Percentiles rank a stretch among this genome's conserved stretches.
phyloP scores from a whole-genome alignment of 1,140 invertebrate genomes.

The Tetragonula clypearis region DNA sequence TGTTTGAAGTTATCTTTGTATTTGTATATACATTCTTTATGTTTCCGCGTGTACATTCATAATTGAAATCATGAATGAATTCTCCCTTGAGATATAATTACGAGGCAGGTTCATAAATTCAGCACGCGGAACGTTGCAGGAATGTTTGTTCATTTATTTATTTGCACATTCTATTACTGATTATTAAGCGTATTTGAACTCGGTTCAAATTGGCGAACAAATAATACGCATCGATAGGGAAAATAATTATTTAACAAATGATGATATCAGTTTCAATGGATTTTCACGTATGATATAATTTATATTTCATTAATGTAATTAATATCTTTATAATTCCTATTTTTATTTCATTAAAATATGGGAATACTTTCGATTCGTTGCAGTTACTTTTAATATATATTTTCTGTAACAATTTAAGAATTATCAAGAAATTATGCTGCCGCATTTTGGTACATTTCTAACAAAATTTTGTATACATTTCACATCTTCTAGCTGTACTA shows the following conservation, averaged over 20 bases:
- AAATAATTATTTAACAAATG: too few species aligned
- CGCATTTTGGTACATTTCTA: not conserved
- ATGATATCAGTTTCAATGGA: not conserved
- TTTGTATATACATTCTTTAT: too few species aligned
- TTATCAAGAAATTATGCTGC: not conserved
- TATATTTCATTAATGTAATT: not conserved
- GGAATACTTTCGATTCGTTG: too few species aligned
- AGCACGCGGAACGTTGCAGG: not conserved
- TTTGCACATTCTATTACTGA: not conserved
- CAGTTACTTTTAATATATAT: not conserved
- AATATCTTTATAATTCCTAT: not conserved
- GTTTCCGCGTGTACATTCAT: not conserved
- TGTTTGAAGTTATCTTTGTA: not conserved
- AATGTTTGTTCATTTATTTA: not conserved
- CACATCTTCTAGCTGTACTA: not conserved
- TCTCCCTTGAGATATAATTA: not conserved
- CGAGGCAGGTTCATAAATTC: not conserved
- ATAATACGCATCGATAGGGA: too few species aligned
- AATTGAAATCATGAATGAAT: not conserved
- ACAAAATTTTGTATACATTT: not conserved
- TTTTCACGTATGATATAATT: not conserved
- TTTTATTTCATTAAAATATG: not conserved
- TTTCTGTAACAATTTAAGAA: not conserved
- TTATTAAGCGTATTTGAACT: not conserved
- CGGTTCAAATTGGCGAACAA: not conserved